phyloP scores from a whole-genome alignment of 2,797 vertebrate genomes.

The Siniperca scherzeri region DNA sequence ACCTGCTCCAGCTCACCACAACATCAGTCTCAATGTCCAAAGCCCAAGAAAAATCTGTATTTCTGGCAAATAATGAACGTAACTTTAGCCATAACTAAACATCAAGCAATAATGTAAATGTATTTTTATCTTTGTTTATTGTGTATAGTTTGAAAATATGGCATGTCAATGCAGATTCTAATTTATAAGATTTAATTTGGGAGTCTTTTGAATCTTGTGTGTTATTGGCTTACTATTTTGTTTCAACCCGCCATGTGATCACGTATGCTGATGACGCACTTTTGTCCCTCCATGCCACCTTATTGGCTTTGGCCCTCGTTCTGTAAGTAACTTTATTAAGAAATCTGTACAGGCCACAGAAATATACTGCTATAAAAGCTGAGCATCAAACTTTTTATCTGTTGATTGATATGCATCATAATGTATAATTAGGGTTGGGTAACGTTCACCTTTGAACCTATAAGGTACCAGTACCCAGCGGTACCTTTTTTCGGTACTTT shows the following conservation, averaged over 20 bases:
- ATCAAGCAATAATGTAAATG: slow-evolving; percentile 94
- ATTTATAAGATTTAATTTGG: slow-evolving; percentile 82
- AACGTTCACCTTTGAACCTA: too few relatives aligned
- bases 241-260: slow-evolving; percentile 84
- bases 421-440: slow-evolving; percentile 83
- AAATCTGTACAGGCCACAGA: slow-evolving; percentile 89
- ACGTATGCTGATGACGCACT: slow-evolving; percentile 82
- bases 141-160: slow-evolving; percentile 90
- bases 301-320: slow-evolving; percentile 80
- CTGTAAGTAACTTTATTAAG: slow-evolving; percentile 87
- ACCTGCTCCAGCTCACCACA: slow-evolving; percentile 66
- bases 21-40: slow-evolving; percentile 87
- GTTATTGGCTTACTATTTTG: slow-evolving; percentile 46
- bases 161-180: slow-evolving; percentile 90
- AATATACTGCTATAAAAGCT: slow-evolving; percentile 88
- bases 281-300: slow-evolving; percentile 80
- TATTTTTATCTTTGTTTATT: slow-evolving; percentile 78
- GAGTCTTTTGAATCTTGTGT: slow-evolving; percentile 56
- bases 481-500: too few relatives aligned
- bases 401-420: slow-evolving; percentile 91
- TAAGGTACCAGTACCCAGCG: too few relatives aligned
- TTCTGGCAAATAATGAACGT: slow-evolving; percentile 43
- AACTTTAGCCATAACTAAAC: slow-evolving; percentile 93
- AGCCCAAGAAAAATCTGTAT: slow-evolving; percentile 81
- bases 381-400: slow-evolving; percentile 89